Evolutionary conservation across 2,888 invertebrate species (phyloP).

Genomic region (Liodrosophila aerea): DNA sequence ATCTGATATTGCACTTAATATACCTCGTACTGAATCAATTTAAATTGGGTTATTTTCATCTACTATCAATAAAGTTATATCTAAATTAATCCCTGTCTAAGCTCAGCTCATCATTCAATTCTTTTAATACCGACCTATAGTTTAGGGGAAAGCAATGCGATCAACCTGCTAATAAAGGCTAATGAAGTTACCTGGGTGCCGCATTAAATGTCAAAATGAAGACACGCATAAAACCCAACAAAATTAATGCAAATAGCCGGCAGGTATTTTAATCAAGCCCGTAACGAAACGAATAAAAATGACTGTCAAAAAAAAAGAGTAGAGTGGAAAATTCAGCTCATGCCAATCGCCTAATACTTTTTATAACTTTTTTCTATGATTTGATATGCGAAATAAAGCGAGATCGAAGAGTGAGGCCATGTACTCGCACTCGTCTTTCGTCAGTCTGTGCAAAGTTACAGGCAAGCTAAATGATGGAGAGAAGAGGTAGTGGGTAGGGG

Average conservation of each 20-base stretch:
- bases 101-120: slow-evolving; percentile 2
- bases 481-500: background rate
- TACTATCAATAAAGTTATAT: no score
- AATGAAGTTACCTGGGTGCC: slow-evolving; percentile 63
- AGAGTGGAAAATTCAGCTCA: background rate
- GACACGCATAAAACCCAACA: slow-evolving; percentile 63
- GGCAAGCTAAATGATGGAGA: slow-evolving; percentile 26
- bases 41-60: no score
- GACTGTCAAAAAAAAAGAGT: slow-evolving; percentile 35
- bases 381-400: slow-evolving; percentile 57
- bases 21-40: no score
- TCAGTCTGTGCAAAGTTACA: slow-evolving; percentile 58
- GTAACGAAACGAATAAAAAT: slow-evolving; percentile 10
- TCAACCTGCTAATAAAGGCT: slow-evolving; percentile 31
- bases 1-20: no score
- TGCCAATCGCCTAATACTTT: slow-evolving; percentile 60
- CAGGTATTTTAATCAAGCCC: slow-evolving; percentile 76
- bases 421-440: slow-evolving; percentile 24
- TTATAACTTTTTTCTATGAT: slow-evolving; percentile 55
- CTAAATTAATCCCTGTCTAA: no score
- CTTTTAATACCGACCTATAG: slow-evolving; percentile 9
- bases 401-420: slow-evolving; percentile 55
- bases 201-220: slow-evolving; percentile 71
- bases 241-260: slow-evolving; percentile 76
- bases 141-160: slow-evolving; percentile 13